Base-by-base conservation (phyloP, 2,797 vertebrate genomes). In the Balearica regulorum region DNA sequence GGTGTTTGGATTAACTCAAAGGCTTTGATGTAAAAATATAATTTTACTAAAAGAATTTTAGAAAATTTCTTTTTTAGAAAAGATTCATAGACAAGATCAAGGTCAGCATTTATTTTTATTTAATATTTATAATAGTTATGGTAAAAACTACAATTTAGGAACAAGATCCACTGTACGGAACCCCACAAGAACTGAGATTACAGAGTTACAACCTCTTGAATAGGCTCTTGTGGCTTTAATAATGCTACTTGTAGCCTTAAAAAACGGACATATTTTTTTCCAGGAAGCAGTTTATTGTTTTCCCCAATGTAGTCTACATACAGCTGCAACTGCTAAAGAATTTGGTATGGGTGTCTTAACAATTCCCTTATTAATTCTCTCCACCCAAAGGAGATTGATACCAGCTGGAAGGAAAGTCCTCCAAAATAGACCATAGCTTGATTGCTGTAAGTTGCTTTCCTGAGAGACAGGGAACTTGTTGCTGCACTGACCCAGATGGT, bases 401-500 rank as follows among this genome's bases (percentile, higher is more conserved):
- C 8, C 57, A 89, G 11, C 39, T 78, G 29, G 26, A 84, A 76
- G 33, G 16, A 75, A 55, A 28, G 18, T 31, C 57, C 48, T 71
- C 78, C 33, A 54, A 54, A 83, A 54, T 10, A 73, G 54, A 53
- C 0, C 0, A 0, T 41, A 20, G 10, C 13, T 75, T 51, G 6
- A 15, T 64, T 75, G n/a, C 48, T 75, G 6, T 5, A 58, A 64
- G 54, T 13, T 83, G 10, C 20, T 72, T 93, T 85, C 49, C 39
- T 60, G 43, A 61, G 35, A 70, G 35, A 24, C 2, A 26, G 13
- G 8, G 6, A 64, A 26, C 61, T 85, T 88, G 25, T 21, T n/a
- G n/a, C 28, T 44, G 3, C 29, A 62, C 22, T 66, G 26, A 71
- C 57, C 11, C 9, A n/a, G 39, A 41, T 0, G 1, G 6, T 7